Evolutionary conservation across 1,140 invertebrate genomes (phyloP).

Genomic region (Aphelenchoides besseyi): DNA sequence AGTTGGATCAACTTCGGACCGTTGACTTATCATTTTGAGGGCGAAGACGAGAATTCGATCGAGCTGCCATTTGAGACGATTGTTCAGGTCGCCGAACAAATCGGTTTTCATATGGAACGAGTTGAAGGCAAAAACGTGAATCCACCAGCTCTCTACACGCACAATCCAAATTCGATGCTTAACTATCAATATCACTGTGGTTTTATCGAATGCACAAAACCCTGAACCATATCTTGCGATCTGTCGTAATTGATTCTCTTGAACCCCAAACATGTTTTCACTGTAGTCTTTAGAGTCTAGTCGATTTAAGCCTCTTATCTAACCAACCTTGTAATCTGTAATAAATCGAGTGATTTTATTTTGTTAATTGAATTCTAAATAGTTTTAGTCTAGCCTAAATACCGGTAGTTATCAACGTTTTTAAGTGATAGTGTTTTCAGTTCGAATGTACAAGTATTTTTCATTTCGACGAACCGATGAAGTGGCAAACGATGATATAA

Average conservation of each 20-base stretch:
- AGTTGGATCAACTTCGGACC: constrained; percentile 72
- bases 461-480: neutral
- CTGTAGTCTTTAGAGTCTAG: too few relatives aligned
- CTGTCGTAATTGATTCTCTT: too few relatives aligned
- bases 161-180: constrained; percentile 88
- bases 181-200: constrained; percentile 82
- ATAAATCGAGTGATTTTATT: too few relatives aligned
- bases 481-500: neutral
- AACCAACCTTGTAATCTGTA: too few relatives aligned
- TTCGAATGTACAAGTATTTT: constrained; percentile 3
- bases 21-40: constrained; percentile 87
- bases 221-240: too few relatives aligned
- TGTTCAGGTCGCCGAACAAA: constrained; percentile 74
- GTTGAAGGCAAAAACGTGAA: constrained; percentile 73
- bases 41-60: constrained; percentile 82
- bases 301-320: too few relatives aligned
- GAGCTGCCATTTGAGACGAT: constrained; percentile 87
- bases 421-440: too few relatives aligned
- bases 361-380: too few relatives aligned
- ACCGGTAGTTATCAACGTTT: too few relatives aligned
- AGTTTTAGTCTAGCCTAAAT: too few relatives aligned
- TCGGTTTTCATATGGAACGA: constrained; percentile 74
- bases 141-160: constrained; percentile 77
- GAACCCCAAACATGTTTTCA: too few relatives aligned
- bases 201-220: constrained; percentile 69